Conservation (phyloP, 2,797 vertebrate species). For the Eulemur albifrons region DNA sequence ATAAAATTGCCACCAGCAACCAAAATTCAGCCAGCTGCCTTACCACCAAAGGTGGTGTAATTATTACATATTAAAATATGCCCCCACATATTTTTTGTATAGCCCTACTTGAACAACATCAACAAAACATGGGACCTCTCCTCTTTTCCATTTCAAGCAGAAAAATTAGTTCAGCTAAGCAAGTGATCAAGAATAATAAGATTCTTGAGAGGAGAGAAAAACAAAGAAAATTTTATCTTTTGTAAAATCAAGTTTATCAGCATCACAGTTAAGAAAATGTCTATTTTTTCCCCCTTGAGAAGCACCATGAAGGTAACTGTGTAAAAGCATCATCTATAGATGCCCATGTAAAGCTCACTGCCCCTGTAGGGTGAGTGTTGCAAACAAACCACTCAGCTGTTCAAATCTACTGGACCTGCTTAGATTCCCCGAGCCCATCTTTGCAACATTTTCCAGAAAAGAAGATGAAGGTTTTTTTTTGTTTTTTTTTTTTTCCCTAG, state of each 20-base stretch:
- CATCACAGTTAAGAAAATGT: not conserved
- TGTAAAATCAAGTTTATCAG: not conserved
- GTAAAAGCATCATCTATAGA: too few relatives aligned
- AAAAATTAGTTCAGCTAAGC: not conserved
- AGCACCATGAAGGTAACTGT: not conserved
- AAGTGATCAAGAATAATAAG: not conserved
- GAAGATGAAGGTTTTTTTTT: not conserved
- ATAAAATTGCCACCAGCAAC: not conserved
- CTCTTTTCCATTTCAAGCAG: not conserved
- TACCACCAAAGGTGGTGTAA: not conserved
- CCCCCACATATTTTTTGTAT: not conserved
- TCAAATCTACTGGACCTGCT: not conserved
- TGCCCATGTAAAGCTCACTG: not conserved
- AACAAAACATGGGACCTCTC: not conserved
- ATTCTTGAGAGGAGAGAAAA: not conserved
- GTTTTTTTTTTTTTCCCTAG: too few relatives aligned
- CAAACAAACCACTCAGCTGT: not conserved
- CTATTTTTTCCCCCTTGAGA: not conserved
- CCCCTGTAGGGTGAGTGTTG: not conserved
- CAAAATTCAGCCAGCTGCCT: not conserved
- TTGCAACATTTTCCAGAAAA: not conserved
- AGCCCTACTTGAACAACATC: not conserved
- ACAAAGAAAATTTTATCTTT: not conserved
- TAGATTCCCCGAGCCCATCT: not conserved
- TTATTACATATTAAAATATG: not conserved